Base-by-base conservation (phyloP, 1,140 invertebrate species). In the Leucophenga varia region DNA sequence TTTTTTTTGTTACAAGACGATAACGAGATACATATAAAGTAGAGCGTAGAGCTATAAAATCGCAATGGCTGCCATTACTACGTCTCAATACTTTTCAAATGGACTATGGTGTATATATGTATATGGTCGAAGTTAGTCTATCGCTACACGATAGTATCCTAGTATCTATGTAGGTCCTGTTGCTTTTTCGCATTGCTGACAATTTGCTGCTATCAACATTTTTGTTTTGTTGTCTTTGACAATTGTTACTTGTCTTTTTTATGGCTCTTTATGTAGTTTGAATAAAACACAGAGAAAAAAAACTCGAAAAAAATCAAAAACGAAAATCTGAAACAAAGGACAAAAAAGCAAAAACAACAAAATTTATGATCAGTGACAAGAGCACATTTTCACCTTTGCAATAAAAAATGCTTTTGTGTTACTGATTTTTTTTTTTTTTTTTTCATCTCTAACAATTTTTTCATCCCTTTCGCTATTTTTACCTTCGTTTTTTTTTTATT, bases 291-390 rank as follows among this genome's bases (percentile, higher is more conserved):
- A 48, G 43, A 43, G 20, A 47, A 43, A 16, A 31, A 22, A n/a
- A n/a, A n/a, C n/a, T n/a, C n/a, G 43, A 9, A 43, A 22, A 28
- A 21, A 28, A 46, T 50, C 42, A 35, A 41, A 18, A 55, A 43
- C 41, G 56, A 37, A 56, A 49, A 43, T 43, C 44, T 54, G 32
- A 18, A 37, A n/a, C 32, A 43, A 45, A 6, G 22, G 20, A 49
- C 38, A 51, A 42, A 51, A 42, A 9, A 55, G 52, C 52, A 39
- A 65, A 45, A 54, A 43, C 22, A 25, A 25, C 49, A 50, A 50
- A 65, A 65, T 65, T 65, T 65, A 65, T 65, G 63, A 65, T 65
- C 63, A 67, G 59, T 59, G 63, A 61, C 63, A 67, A 65, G 67
- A 67, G 63, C 59, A 65, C 63, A 65, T 63, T 67, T 52, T 35